phyloP scores from a whole-genome alignment of 2,888 invertebrate species.

The Drosophila merina region DNA sequence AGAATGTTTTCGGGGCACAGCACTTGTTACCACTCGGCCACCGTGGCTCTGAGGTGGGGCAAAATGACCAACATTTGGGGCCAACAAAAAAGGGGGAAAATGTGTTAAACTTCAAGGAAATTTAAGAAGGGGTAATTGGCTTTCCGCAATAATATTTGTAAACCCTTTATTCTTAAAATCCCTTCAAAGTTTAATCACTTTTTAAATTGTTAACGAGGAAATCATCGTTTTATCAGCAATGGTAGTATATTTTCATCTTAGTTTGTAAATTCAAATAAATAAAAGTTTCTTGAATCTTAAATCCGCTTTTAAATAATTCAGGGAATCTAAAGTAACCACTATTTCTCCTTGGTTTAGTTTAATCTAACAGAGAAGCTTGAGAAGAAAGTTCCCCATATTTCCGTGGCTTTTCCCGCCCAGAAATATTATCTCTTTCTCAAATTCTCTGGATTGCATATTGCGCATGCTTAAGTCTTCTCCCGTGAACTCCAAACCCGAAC shows the following conservation, averaged over 20 bases:
- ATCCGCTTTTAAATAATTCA: no score
- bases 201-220: no score
- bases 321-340: not conserved
- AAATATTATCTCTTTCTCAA: not conserved
- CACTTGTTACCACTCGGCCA: constrained; percentile 1
- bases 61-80: constrained; percentile 12
- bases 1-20: constrained; percentile 35
- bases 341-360: constrained; percentile 1
- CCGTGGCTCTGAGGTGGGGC: constrained; percentile 25
- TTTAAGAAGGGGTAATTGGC: not conserved
- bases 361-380: not conserved
- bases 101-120: not conserved
- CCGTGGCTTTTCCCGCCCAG: not conserved
- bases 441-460: not conserved
- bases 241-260: no score
- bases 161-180: no score
- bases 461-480: constrained; percentile 43
- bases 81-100: not conserved
- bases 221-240: no score
- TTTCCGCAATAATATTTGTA: no score
- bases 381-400: not conserved
- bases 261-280: no score
- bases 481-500: constrained; percentile 47
- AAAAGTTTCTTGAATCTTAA: no score
- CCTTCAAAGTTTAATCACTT: no score